Conservation (phyloP, 1,140 invertebrate genomes). For the Aphaenogaster ashmeadi region DNA sequence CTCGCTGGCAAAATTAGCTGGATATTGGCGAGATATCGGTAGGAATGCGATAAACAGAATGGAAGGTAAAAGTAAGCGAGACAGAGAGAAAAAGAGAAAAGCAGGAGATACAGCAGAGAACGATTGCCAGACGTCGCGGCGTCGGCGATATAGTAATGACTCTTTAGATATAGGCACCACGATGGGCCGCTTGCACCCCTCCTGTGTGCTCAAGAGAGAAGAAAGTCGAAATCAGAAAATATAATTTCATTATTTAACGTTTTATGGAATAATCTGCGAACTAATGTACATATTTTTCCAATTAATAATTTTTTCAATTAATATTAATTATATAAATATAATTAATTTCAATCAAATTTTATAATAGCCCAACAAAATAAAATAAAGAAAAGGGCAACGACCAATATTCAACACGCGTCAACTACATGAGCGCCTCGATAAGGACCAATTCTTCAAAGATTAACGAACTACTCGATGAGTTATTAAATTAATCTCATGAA, state of each 20-base stretch:
- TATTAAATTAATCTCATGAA: not conserved
- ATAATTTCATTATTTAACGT: not conserved
- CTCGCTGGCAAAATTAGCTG: slow-evolving; percentile 29
- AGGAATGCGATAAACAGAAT: slow-evolving; percentile 32
- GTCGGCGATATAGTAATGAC: slow-evolving; percentile 44
- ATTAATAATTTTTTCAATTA: not conserved
- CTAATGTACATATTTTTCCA: not conserved
- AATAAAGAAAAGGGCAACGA: not conserved
- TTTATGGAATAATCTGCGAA: not conserved
- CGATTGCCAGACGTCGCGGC: slow-evolving; percentile 55
- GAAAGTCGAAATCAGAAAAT: not conserved
- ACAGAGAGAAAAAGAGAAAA: slow-evolving; percentile 5
- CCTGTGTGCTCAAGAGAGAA: not conserved
- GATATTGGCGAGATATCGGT: slow-evolving; percentile 34
- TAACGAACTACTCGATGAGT: not conserved
- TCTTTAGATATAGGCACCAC: slow-evolving; percentile 35
- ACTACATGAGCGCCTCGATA: not conserved
- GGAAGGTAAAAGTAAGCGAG: not conserved
- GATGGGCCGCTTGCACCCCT: not conserved
- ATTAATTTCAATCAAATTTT: not conserved
- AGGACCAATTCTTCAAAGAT: not conserved
- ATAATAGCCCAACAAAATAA: not conserved
- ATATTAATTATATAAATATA: not conserved
- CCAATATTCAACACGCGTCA: not conserved
- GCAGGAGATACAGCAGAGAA: slow-evolving; percentile 21